phyloP scores from a whole-genome alignment of 2,797 vertebrate genomes.

The Sebastes glaucus region DNA sequence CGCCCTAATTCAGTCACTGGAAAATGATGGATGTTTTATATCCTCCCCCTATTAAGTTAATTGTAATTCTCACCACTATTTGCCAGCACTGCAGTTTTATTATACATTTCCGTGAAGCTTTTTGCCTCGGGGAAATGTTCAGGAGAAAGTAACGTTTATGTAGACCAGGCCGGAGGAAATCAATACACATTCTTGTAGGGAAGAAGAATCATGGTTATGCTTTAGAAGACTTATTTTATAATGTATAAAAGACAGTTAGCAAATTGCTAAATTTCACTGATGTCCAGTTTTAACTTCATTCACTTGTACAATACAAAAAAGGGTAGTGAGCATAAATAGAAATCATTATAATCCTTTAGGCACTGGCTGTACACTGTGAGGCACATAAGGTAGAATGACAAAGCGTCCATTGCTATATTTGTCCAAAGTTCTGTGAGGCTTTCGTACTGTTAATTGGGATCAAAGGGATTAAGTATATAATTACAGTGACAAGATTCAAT shows the following conservation, averaged over 20 bases:
- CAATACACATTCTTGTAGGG: slow-evolving; percentile 24
- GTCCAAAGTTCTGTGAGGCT: neutral
- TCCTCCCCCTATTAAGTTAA: slow-evolving; percentile 59
- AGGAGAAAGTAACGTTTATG: slow-evolving; percentile 26
- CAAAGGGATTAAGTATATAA: neutral
- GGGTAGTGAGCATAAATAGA: neutral
- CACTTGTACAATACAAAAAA: neutral
- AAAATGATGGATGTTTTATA: slow-evolving; percentile 60
- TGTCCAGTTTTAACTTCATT: neutral
- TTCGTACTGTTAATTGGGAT: slow-evolving; percentile 46
- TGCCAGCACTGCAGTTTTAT: slow-evolving; percentile 66
- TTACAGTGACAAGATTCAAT: neutral
- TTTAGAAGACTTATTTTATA: neutral
- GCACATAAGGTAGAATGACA: neutral
- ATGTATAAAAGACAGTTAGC: neutral
- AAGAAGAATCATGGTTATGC: neutral
- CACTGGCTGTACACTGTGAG: neutral
- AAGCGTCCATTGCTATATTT: neutral
- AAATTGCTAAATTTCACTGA: neutral
- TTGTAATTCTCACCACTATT: slow-evolving; percentile 68
- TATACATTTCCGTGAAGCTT: slow-evolving; percentile 40
- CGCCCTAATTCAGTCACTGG: slow-evolving; percentile 52
- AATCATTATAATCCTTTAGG: neutral
- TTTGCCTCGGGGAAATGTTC: slow-evolving; percentile 36
- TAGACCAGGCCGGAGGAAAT: slow-evolving; percentile 29